Percentiles rank a stretch among this genome's conserved stretches.
phyloP scores from a whole-genome alignment of 2,888 invertebrate genomes.

The Ecdyonurus torrentis region DNA sequence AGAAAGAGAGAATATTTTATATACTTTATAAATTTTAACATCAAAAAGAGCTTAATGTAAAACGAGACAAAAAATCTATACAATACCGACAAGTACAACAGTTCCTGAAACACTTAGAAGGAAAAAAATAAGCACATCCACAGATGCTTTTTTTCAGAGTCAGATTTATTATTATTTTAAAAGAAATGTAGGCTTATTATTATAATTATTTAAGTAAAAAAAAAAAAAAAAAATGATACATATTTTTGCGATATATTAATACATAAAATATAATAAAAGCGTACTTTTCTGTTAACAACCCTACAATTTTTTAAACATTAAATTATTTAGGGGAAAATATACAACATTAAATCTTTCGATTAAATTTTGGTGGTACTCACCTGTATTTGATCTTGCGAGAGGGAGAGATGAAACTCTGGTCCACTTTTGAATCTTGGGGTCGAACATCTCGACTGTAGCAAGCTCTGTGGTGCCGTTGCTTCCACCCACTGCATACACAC shows the following conservation, averaged over 20 bases:
- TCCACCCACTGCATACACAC: conserved; percentile 64
- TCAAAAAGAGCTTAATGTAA: too few relatives aligned
- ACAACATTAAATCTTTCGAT: background rate
- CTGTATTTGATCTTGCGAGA: conserved; percentile 48
- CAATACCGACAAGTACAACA: background rate
- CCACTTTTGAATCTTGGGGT: conserved; percentile 35
- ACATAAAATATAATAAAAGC: too few relatives aligned
- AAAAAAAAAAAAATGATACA: too few relatives aligned
- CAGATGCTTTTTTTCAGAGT: background rate
- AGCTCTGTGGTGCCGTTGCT: conserved; percentile 71
- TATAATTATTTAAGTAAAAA: too few relatives aligned
- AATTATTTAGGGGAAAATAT: too few relatives aligned
- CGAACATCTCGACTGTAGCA: conserved; percentile 47
- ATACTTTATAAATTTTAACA: too few relatives aligned
- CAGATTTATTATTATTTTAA: background rate
- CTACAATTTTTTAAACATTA: too few relatives aligned
- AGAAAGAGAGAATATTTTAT: too few relatives aligned
- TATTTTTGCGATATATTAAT: too few relatives aligned
- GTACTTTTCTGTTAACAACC: too few relatives aligned
- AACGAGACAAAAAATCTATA: background rate
- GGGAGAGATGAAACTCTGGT: conserved; percentile 34
- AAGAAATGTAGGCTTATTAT: background rate
- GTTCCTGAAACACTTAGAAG: background rate
- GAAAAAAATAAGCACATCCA: background rate
- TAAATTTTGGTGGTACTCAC: too few relatives aligned